phyloP scores from a whole-genome alignment of 2,113 vertebrate genomes.

The Toxotes jaculatrix region DNA sequence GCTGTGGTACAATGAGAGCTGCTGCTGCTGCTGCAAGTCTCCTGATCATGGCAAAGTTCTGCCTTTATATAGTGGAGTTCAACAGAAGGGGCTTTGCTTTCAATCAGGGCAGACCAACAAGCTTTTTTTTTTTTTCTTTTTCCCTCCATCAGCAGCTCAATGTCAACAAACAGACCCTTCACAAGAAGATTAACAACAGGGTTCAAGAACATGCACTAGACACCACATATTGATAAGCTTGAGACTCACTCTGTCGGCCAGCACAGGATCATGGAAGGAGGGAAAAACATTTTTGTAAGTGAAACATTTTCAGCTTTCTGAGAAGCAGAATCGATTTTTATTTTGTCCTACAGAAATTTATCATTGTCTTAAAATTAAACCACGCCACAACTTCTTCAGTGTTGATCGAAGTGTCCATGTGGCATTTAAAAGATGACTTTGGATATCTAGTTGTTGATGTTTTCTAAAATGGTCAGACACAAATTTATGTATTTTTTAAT shows the following conservation, averaged over 20 bases:
- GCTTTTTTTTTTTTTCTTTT: background rate
- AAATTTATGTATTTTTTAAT: background rate
- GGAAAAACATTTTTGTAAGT: background rate
- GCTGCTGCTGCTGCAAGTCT: conserved; percentile 36
- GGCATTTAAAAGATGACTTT: background rate
- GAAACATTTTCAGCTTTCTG: background rate
- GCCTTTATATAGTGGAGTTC: conserved; percentile 64
- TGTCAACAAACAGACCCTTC: conserved; percentile 2
- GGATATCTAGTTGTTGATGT: background rate
- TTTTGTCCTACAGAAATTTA: background rate
- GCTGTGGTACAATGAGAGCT: conserved; percentile 7
- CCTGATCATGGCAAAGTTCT: conserved; percentile 14
- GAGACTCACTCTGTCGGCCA: background rate
- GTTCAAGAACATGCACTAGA: conserved; percentile 1
- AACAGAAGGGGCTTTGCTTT: conserved; percentile 40
- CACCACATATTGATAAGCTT: background rate
- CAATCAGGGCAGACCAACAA: background rate
- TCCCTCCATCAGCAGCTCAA: background rate
- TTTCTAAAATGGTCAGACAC: background rate
- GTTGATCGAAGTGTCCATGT: background rate
- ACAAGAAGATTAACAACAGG: conserved; percentile 45
- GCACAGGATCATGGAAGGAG: background rate
- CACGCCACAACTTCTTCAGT: background rate
- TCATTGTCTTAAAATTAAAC: background rate
- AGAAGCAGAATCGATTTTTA: background rate